Evolutionary conservation across 2,113 vertebrate genomes (phyloP).

Genomic region (Oncorhynchus kisutch): DNA sequence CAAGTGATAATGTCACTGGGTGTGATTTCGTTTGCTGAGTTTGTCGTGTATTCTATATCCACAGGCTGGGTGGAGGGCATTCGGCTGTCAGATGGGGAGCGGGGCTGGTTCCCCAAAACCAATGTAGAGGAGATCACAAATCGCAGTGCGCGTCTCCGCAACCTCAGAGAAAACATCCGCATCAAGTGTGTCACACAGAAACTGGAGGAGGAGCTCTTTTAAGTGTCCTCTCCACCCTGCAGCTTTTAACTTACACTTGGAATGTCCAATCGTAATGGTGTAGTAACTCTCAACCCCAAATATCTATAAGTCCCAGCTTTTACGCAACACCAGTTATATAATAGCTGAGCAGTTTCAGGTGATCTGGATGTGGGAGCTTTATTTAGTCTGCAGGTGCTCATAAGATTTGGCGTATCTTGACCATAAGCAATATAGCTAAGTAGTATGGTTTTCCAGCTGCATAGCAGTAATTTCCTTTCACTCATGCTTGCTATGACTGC

Average conservation of each 20-base stretch:
- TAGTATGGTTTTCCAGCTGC: background rate
- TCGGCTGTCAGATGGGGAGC: slow-evolving; percentile 84
- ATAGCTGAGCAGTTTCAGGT: background rate
- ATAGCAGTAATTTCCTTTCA: slow-evolving; percentile 16
- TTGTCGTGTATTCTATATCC: slow-evolving; percentile 13
- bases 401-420: background rate
- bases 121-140: slow-evolving; percentile 89
- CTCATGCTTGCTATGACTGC: slow-evolving; percentile 22
- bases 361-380: slow-evolving; percentile 25
- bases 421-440: background rate
- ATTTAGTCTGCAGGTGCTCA: slow-evolving; percentile 17
- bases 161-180: slow-evolving; percentile 84
- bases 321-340: background rate
- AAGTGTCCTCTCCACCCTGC: slow-evolving; percentile 15
- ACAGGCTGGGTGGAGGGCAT: slow-evolving; percentile 89
- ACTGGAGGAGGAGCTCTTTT: slow-evolving; percentile 68
- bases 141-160: slow-evolving; percentile 83
- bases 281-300: background rate
- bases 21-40: background rate
- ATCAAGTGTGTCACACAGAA: slow-evolving; percentile 83
- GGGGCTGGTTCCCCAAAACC: slow-evolving; percentile 87
- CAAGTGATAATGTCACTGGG: background rate
- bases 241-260: slow-evolving; percentile 11
- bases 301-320: background rate
- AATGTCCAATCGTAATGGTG: background rate